These are phyloP conservation scores for Myxocyprinus asiaticus DNA, from an alignment of 2,113 vertebrate species.

Conservation along the genomic window DNA sequence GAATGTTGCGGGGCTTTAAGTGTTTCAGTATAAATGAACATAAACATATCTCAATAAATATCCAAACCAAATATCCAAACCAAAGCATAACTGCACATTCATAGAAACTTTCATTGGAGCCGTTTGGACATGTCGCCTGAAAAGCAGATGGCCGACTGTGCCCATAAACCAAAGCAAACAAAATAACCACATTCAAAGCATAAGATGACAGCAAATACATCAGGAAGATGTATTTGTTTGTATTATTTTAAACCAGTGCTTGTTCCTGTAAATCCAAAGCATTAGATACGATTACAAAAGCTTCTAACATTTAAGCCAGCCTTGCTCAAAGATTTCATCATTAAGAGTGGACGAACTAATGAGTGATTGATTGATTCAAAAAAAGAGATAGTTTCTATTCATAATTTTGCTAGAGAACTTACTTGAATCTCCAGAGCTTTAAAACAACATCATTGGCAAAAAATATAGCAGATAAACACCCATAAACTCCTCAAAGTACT, in stretches of 20 bases:
- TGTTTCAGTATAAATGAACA: neutral
- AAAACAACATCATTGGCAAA: conserved; percentile 68
- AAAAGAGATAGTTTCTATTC: conserved; percentile 40
- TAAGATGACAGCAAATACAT: conserved; percentile 25
- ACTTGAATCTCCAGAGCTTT: conserved; percentile 79
- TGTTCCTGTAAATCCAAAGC: conserved; percentile 65
- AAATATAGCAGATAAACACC: conserved; percentile 54
- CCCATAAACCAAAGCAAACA: conserved; percentile 77
- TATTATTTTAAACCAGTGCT: conserved; percentile 62
- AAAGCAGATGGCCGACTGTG: conserved; percentile 59
- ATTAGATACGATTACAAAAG: conserved; percentile 62
- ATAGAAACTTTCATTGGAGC: conserved; percentile 57
- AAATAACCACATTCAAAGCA: conserved; percentile 58
- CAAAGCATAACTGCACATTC: conserved; percentile 76
- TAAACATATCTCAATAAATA: conserved; percentile 48
- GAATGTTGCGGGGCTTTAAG: neutral
- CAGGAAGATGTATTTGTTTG: too few species aligned
- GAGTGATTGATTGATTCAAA: conserved; percentile 6
- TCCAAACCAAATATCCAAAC: conserved; percentile 79
- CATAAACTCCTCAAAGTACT: conserved; percentile 28
- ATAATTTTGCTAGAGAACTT: conserved; percentile 66
- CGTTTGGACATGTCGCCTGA: conserved; percentile 53
- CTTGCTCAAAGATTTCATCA: conserved; percentile 62
- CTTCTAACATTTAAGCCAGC: conserved; percentile 58
- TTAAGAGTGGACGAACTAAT: conserved; percentile 54